A percentile compares a stretch with the other conserved stretches of the same genome.
phyloP scores from a whole-genome alignment of 2,113 vertebrate genomes.

The Phoenicopterus ruber region DNA sequence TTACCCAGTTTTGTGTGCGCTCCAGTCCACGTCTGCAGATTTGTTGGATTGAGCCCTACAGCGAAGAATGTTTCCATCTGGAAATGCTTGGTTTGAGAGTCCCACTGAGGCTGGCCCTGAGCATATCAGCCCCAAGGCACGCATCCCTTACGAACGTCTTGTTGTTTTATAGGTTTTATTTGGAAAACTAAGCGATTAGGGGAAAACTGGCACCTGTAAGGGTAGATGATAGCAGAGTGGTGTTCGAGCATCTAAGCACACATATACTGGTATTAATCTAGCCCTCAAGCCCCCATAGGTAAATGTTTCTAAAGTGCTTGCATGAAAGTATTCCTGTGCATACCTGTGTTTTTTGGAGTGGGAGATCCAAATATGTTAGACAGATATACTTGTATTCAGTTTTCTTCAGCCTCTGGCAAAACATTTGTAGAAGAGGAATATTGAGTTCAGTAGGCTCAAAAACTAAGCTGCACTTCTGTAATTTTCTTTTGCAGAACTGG shows the following conservation, averaged over 20 bases:
- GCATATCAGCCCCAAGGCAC: not conserved
- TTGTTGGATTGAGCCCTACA: not conserved
- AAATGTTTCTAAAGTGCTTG: not conserved
- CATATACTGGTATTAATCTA: not conserved
- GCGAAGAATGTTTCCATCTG: not conserved
- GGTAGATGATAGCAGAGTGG: not conserved
- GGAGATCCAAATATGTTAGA: not conserved
- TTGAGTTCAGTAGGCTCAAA: not conserved
- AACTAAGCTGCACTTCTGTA: not conserved
- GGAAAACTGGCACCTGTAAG: not conserved
- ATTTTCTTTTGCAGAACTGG: not conserved
- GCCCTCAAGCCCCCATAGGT: not conserved
- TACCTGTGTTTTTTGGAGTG: not conserved
- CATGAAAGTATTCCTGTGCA: not conserved
- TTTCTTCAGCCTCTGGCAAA: not conserved
- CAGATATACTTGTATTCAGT: not conserved
- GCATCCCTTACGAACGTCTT: not conserved
- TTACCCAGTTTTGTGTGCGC: accelerated
- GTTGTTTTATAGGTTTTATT: not conserved
- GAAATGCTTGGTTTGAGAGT: not conserved
- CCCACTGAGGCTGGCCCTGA: not conserved
- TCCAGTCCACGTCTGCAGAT: not conserved
- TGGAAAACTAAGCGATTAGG: not conserved
- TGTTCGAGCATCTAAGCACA: not conserved
- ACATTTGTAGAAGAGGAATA: not conserved